Evolutionary conservation across 2,888 invertebrate genomes (phyloP).

Genomic region (Diplazon laetatorius): DNA sequence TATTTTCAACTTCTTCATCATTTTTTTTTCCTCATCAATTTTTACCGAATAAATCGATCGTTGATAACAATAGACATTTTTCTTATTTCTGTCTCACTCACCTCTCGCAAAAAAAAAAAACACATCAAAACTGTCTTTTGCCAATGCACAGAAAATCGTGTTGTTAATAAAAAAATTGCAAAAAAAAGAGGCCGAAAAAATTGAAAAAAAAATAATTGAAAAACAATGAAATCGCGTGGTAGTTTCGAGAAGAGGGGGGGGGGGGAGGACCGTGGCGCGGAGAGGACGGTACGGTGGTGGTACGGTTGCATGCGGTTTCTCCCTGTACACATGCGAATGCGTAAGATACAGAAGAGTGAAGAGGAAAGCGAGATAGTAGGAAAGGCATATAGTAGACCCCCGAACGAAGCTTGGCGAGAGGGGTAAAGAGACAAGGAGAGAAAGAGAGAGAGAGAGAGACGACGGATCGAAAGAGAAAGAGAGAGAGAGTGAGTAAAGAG

Average conservation of each 20-base stretch:
- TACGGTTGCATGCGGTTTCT: slow-evolving; percentile 60
- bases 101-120: too few relatives aligned
- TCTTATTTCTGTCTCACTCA: too few relatives aligned
- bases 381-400: slow-evolving; percentile 50
- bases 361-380: slow-evolving; percentile 57
- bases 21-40: too few relatives aligned
- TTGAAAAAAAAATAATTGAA: too few relatives aligned
- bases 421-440: slow-evolving; percentile 50
- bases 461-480: slow-evolving; percentile 51
- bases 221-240: slow-evolving; percentile 7
- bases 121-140: too few relatives aligned
- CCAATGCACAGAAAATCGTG: too few relatives aligned
- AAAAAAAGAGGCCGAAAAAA: too few relatives aligned
- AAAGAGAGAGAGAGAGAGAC: slow-evolving; percentile 50
- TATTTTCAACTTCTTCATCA: too few relatives aligned
- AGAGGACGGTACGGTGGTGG: slow-evolving; percentile 17
- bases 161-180: too few relatives aligned
- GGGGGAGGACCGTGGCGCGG: not conserved
- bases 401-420: slow-evolving; percentile 24
- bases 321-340: slow-evolving; percentile 70
- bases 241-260: not conserved
- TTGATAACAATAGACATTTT: too few relatives aligned
- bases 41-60: too few relatives aligned
- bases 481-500: slow-evolving; percentile 58
- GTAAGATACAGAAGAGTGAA: slow-evolving; percentile 73